Evolutionary conservation across 2,888 invertebrate genomes (phyloP).

Genomic region (Galerucella calmariensis): DNA sequence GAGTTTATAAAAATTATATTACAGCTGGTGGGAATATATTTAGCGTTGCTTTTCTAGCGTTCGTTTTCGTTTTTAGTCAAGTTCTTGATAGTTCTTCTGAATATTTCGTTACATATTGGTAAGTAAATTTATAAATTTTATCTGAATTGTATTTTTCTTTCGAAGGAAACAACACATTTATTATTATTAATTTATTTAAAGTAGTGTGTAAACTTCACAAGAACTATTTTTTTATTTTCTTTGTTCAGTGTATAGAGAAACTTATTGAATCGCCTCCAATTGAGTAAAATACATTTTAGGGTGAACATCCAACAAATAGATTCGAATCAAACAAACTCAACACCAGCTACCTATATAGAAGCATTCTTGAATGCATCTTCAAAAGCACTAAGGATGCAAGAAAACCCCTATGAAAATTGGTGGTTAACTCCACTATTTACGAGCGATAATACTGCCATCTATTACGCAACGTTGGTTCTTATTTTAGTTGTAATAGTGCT

Average conservation of each 20-base stretch:
- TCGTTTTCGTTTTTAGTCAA: conserved; percentile 54
- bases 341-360: neutral
- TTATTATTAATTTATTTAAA: too few species aligned
- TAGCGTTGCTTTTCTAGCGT: conserved; percentile 65
- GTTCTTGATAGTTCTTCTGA: conserved; percentile 78
- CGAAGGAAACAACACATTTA: too few species aligned
- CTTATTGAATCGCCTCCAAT: too few species aligned
- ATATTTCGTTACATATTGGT: conserved; percentile 84
- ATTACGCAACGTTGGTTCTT: conserved; percentile 27
- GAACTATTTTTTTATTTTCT: too few species aligned
- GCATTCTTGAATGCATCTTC: neutral
- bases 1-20: conserved; percentile 76
- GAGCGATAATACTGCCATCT: conserved; percentile 18
- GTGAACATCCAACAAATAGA: conserved; percentile 32
- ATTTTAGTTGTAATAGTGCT: conserved; percentile 57
- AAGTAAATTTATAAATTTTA: conserved; percentile 48
- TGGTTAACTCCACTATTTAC: conserved; percentile 28
- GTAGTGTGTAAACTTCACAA: too few species aligned
- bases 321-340: conserved; percentile 10
- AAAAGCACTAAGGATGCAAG: neutral
- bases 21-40: conserved; percentile 75
- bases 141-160: neutral
- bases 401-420: conserved; percentile 25
- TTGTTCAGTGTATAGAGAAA: too few species aligned
- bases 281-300: conserved; percentile 13